Evolutionary conservation across 2,888 invertebrate species (phyloP).

Genomic region (Paralinhomoeus sp.): DNA sequence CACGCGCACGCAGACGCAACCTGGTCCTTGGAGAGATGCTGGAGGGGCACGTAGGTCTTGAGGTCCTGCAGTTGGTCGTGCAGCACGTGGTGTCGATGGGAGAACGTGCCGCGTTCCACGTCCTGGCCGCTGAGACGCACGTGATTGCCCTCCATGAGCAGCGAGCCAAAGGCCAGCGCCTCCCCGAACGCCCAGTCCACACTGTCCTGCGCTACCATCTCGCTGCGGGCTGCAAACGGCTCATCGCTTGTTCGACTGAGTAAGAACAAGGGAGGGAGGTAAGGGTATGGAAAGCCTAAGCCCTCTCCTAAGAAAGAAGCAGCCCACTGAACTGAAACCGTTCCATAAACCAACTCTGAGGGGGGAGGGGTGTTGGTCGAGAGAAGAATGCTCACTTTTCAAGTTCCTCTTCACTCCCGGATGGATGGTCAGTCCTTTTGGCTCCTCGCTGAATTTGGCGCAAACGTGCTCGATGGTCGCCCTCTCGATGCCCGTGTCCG

Average conservation of each 20-base stretch:
- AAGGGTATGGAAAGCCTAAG: too few relatives aligned
- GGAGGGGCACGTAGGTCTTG: slow-evolving; percentile 50
- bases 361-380: too few relatives aligned
- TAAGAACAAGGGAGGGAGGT: too few relatives aligned
- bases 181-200: slow-evolving; percentile 98
- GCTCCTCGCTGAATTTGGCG: slow-evolving; percentile 56
- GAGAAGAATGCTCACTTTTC: too few relatives aligned
- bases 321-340: neutral
- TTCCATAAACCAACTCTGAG: slow-evolving; percentile 4
- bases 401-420: slow-evolving; percentile 37
- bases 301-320: neutral
- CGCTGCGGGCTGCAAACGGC: slow-evolving; percentile 9
- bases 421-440: slow-evolving; percentile 67
- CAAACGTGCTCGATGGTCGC: slow-evolving; percentile 66
- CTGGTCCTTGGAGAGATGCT: slow-evolving; percentile 69
- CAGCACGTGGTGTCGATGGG: slow-evolving; percentile 73
- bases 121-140: slow-evolving; percentile 82
- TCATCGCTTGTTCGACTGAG: too few relatives aligned
- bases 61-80: slow-evolving; percentile 94
- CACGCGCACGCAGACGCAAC: neutral
- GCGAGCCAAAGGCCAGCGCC: slow-evolving; percentile 88
- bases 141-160: slow-evolving; percentile 52
- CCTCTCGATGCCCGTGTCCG: slow-evolving; percentile 62
- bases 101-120: slow-evolving; percentile 52
- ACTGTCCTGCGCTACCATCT: slow-evolving; percentile 23